phyloP scores from a whole-genome alignment of 2,113 vertebrate species.

The Laterallus jamaicensis region DNA sequence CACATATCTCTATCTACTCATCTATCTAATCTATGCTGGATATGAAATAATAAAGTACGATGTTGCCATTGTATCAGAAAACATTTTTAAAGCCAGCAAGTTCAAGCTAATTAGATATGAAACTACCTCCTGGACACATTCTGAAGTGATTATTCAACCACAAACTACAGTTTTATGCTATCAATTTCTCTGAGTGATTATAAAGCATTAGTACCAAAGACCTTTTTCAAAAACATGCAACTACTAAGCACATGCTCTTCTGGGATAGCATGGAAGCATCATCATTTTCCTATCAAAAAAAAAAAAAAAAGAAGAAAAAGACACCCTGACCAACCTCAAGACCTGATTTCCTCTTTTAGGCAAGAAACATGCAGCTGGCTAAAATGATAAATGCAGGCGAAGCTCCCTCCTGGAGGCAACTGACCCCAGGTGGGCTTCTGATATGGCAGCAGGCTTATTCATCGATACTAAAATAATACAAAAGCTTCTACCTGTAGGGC shows the following conservation, averaged over 20 bases:
- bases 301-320: background rate
- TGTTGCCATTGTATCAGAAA: background rate
- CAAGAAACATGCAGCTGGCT: background rate
- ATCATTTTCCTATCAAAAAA: background rate
- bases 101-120: background rate
- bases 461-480: background rate
- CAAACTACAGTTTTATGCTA: background rate
- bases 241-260: background rate
- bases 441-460: background rate
- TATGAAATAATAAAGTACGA: background rate
- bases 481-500: slow-evolving; percentile 87
- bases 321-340: background rate
- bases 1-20: background rate
- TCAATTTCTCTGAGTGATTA: background rate
- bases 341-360: background rate
- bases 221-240: background rate
- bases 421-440: background rate
- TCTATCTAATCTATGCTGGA: background rate
- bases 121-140: background rate
- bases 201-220: background rate
- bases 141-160: background rate
- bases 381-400: background rate
- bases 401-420: background rate
- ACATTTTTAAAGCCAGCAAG: background rate
- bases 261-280: background rate